phyloP scores from a whole-genome alignment of 1,140 invertebrate species.

The Campoletis sonorensis region DNA sequence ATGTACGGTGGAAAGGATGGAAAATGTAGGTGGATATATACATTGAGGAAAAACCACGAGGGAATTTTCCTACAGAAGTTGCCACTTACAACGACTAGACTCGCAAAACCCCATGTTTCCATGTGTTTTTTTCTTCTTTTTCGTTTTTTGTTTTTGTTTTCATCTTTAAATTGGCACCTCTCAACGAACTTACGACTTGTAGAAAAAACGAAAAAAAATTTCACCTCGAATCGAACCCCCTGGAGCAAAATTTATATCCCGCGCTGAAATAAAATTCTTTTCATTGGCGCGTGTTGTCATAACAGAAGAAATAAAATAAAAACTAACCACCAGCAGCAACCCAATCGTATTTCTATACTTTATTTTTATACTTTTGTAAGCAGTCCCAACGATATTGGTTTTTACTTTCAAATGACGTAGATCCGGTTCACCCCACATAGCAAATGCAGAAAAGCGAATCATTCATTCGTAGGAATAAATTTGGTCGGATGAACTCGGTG shows the following conservation, averaged over 20 bases:
- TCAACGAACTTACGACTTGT: background rate
- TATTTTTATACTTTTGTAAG: background rate
- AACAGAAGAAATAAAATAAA: background rate
- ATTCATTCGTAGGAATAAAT: too few relatives aligned
- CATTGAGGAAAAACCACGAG: constrained; percentile 49
- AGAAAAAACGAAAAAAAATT: constrained; percentile 4
- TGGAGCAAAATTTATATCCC: background rate
- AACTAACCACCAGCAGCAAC: background rate
- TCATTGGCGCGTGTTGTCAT: background rate
- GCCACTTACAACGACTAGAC: constrained; percentile 45
- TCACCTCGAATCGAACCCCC: background rate
- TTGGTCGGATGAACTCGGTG: too few relatives aligned
- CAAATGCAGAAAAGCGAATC: too few relatives aligned
- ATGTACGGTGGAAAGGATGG: background rate
- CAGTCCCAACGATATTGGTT: too few relatives aligned
- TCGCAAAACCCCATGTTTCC: constrained; percentile 39
- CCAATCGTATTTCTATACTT: background rate
- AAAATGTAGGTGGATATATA: constrained; percentile 51
- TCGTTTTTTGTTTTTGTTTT: too few relatives aligned
- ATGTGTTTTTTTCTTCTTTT: constrained; percentile 11
- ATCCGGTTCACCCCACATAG: too few relatives aligned
- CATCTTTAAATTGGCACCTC: constrained; percentile 13
- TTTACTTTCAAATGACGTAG: too few relatives aligned
- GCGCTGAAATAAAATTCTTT: background rate
- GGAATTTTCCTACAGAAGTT: constrained; percentile 50